These are phyloP conservation scores for Phyllostomus hastatus DNA, from an alignment of 2,113 vertebrate genomes.

Conservation along the genomic window DNA sequence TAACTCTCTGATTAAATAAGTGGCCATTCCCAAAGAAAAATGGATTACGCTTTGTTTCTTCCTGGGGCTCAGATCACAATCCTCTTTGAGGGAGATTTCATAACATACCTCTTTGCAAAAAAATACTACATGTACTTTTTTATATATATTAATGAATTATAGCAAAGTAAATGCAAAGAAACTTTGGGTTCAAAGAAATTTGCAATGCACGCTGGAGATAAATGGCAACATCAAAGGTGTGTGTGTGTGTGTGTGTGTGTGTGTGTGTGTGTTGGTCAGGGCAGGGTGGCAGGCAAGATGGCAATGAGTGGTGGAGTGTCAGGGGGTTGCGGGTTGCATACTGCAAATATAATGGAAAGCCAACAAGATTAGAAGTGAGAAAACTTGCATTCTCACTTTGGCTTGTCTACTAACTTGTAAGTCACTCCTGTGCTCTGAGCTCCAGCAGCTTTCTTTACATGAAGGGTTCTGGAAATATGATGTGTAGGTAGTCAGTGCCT, in stretches of 20 bases:
- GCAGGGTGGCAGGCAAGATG: background rate
- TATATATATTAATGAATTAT: background rate
- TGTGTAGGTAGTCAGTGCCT: background rate
- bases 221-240: background rate
- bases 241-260: background rate
- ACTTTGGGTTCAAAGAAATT: slow-evolving; percentile 27
- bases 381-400: slow-evolving; percentile 1
- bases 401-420: slow-evolving; percentile 11
- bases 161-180: slow-evolving; percentile 36
- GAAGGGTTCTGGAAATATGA: background rate
- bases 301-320: background rate
- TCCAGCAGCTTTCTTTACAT: background rate
- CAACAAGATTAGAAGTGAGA: background rate
- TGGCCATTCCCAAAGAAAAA: slow-evolving; percentile 14
- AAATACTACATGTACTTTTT: background rate
- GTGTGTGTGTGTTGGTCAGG: background rate
- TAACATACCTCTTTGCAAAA: background rate
- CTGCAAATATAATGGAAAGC: background rate
- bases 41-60: slow-evolving; percentile 26
- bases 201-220: slow-evolving; percentile 3
- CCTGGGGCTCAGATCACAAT: background rate
- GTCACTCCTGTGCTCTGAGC: background rate
- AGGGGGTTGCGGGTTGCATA: background rate
- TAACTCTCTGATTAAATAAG: slow-evolving; percentile 1
- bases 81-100: background rate